These are phyloP conservation scores for Drosophila testacea DNA, from an alignment of 2,888 invertebrate species.

Conservation along the genomic window DNA sequence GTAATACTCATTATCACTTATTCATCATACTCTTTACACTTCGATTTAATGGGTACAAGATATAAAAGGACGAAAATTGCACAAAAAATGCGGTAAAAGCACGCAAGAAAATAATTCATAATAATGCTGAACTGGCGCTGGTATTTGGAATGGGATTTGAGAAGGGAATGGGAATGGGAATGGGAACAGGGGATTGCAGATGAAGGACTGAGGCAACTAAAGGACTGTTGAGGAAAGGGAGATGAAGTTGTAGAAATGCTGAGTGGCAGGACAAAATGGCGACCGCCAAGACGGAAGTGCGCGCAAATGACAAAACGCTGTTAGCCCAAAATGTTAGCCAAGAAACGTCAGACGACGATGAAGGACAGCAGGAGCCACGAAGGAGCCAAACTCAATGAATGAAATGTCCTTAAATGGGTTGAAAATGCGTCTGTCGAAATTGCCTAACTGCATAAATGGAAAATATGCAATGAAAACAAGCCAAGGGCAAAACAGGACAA, in stretches of 20 bases:
- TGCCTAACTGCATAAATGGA: constrained; percentile 45
- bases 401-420: constrained; percentile 35
- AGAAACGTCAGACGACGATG: constrained; percentile 6
- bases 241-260: constrained; percentile 10
- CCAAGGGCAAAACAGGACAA: not conserved
- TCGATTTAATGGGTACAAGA: not conserved
- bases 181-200: not conserved
- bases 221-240: not conserved
- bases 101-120: constrained; percentile 69
- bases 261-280: constrained; percentile 58
- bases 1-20: not conserved
- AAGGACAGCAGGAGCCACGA: not conserved
- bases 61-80: constrained; percentile 21
- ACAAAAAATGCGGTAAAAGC: constrained; percentile 48
- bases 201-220: not conserved
- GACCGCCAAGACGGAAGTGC: constrained; percentile 53
- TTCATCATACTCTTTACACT: not conserved
- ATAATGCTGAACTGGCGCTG: constrained; percentile 49
- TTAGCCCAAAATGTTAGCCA: constrained; percentile 38
- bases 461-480: constrained; percentile 27
- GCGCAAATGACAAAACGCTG: constrained; percentile 62
- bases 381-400: constrained; percentile 12
- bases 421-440: constrained; percentile 27
- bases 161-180: not conserved
- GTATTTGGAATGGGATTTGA: constrained; percentile 11